Evolutionary conservation across 2,888 invertebrate genomes (phyloP).

Genomic region (Drosophila atroscutellata): DNA sequence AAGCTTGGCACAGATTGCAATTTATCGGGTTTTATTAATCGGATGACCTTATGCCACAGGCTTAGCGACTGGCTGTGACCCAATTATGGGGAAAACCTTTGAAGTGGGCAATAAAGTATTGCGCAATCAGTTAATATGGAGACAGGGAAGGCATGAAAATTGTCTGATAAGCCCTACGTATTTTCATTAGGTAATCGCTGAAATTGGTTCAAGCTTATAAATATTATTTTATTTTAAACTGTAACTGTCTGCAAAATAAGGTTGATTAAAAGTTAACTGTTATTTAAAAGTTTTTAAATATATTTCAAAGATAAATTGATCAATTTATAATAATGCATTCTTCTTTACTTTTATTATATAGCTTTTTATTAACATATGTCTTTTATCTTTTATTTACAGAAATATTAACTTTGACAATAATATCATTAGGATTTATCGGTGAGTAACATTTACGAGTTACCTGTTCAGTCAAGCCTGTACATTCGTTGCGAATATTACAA

Average conservation of each 20-base stretch:
- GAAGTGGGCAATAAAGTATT: slow-evolving; percentile 25
- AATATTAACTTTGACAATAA: slow-evolving; percentile 56
- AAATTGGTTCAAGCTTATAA: neutral
- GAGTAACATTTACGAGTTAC: slow-evolving; percentile 23
- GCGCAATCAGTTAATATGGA: slow-evolving; percentile 3
- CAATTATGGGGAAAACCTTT: slow-evolving; percentile 35
- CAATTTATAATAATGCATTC: neutral
- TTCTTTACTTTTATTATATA: neutral
- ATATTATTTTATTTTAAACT: neutral
- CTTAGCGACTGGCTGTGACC: slow-evolving; percentile 32
- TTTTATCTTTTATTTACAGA: slow-evolving; percentile 36
- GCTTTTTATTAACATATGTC: neutral
- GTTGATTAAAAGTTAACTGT: neutral
- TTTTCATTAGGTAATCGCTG: neutral
- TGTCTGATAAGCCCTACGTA: neutral
- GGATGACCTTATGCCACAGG: slow-evolving; percentile 38
- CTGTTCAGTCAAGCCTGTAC: slow-evolving; percentile 12
- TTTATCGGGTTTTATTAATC: slow-evolving; percentile 54
- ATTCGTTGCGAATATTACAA: slow-evolving; percentile 26
- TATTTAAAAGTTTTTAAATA: neutral
- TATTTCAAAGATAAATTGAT: neutral
- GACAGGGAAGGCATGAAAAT: neutral
- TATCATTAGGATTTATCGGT: slow-evolving; percentile 46
- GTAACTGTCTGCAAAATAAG: neutral
- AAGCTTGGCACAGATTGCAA: slow-evolving; percentile 47